phyloP scores from a whole-genome alignment of 1,140 invertebrate genomes.

The Chironomus tepperi region DNA sequence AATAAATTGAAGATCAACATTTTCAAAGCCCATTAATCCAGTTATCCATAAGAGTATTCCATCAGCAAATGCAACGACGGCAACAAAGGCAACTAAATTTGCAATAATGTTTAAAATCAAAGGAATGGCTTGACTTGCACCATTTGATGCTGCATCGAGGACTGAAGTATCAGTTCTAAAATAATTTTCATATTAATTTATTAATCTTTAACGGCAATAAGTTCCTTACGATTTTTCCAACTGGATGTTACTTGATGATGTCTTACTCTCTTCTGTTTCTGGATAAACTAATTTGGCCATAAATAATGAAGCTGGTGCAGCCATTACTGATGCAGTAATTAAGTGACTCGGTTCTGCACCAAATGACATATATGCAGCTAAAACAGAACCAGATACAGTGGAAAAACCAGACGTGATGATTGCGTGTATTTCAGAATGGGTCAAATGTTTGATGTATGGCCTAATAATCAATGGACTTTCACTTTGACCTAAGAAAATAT shows the following conservation, averaged over 20 bases:
- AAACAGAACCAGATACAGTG: conserved; percentile 83
- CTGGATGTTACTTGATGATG: conserved; percentile 55
- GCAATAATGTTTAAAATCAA: conserved; percentile 81
- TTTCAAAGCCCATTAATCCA: conserved; percentile 53
- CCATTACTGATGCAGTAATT: conserved; percentile 90
- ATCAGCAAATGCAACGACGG: conserved; percentile 78
- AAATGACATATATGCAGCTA: conserved; percentile 87
- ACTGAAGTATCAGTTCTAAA: conserved; percentile 69
- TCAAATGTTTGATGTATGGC: conserved; percentile 70
- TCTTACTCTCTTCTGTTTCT: conserved; percentile 69
- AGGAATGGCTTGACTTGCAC: conserved; percentile 69
- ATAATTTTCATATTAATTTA: conserved; percentile 27
- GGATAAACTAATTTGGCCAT: conserved; percentile 86
- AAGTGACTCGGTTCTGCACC: conserved; percentile 74
- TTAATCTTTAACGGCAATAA: neutral
- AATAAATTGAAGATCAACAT: conserved; percentile 57
- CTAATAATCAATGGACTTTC: conserved; percentile 84
- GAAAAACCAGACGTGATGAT: conserved; percentile 91
- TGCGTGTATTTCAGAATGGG: conserved; percentile 83
- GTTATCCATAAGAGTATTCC: conserved; percentile 71
- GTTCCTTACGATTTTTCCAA: conserved; percentile 49
- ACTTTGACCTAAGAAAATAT: conserved; percentile 86
- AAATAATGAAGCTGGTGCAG: conserved; percentile 82
- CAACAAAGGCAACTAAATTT: conserved; percentile 86
- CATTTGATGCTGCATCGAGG: conserved; percentile 81